These are phyloP conservation scores for Etheostoma nigrum DNA, from an alignment of 2,797 vertebrate species.

Conservation along the genomic window DNA sequence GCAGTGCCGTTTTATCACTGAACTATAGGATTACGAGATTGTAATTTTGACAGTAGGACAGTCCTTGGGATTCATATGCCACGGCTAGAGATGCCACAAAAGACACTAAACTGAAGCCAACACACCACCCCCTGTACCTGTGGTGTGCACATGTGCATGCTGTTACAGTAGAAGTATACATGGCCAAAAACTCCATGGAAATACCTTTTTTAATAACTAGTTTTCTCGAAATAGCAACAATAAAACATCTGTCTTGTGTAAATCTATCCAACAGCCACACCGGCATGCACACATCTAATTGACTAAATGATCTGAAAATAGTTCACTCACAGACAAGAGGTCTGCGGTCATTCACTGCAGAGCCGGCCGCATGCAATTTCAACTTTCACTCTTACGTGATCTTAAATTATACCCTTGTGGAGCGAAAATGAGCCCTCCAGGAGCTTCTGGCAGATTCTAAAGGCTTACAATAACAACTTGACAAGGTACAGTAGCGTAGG, in stretches of 20 bases:
- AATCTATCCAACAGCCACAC: neutral
- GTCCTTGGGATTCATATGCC: neutral
- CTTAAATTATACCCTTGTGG: slow-evolving; percentile 31
- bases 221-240: neutral
- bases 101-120: neutral
- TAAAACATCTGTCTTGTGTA: neutral
- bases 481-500: slow-evolving; percentile 29
- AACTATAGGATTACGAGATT: neutral
- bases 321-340: neutral
- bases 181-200: neutral
- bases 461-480: slow-evolving; percentile 40
- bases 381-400: slow-evolving; percentile 48
- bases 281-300: slow-evolving; percentile 19
- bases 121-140: neutral
- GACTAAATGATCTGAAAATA: slow-evolving; percentile 16
- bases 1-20: neutral
- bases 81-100: neutral
- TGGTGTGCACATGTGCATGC: too few species aligned
- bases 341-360: slow-evolving; percentile 2
- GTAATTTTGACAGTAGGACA: neutral
- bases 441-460: slow-evolving; percentile 44
- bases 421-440: slow-evolving; percentile 33
- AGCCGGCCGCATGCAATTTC: slow-evolving; percentile 8
- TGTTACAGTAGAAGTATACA: neutral
- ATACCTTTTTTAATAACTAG: neutral